Evolutionary conservation across 2,113 vertebrate species (phyloP).

Genomic region (Isurus oxyrinchus): DNA sequence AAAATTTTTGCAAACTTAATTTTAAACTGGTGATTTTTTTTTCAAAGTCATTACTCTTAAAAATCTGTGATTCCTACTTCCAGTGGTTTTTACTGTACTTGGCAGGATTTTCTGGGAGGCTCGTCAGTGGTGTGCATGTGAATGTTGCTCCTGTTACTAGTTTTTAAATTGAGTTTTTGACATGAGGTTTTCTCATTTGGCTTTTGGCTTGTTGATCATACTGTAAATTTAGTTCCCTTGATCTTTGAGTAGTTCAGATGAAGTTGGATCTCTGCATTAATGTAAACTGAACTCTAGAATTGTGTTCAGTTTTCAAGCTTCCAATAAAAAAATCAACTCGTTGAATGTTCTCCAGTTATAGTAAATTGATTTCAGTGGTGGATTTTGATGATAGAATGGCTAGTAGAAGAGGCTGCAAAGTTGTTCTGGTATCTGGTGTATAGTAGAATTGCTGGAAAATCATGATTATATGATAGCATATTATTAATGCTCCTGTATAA

Average conservation of each 20-base stretch:
- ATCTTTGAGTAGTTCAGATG: background rate
- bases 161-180: too few relatives aligned
- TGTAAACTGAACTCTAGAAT: background rate
- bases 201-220: background rate
- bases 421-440: background rate
- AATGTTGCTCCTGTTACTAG: background rate
- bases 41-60: too few relatives aligned
- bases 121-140: background rate
- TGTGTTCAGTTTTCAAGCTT: background rate
- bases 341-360: background rate
- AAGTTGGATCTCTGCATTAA: background rate
- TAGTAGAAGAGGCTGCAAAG: background rate
- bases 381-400: background rate
- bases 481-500: background rate
- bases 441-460: background rate
- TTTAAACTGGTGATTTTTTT: too few relatives aligned
- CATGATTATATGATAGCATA: background rate
- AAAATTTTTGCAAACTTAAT: too few relatives aligned
- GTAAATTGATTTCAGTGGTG: background rate
- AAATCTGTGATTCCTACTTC: too few relatives aligned
- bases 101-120: background rate
- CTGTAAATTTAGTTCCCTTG: background rate
- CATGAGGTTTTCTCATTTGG: too few relatives aligned
- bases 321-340: background rate
- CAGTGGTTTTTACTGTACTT: too few relatives aligned